These are phyloP conservation scores for Apantesis nais DNA, from an alignment of 2,888 invertebrate genomes.

Conservation along the genomic window DNA sequence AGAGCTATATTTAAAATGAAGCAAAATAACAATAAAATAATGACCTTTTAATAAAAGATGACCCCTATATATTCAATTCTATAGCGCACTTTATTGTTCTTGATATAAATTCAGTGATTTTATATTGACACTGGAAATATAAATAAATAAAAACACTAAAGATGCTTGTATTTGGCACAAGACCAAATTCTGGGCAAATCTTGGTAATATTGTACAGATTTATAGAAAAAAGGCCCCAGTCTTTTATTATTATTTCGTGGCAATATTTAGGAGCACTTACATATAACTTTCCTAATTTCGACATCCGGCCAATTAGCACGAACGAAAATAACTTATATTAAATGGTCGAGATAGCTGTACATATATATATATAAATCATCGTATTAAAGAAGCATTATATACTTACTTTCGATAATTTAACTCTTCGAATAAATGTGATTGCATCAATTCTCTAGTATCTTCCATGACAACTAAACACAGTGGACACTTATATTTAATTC, in stretches of 20 bases:
- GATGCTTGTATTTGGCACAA: background rate
- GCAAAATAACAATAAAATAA: too few relatives aligned
- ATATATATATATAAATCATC: slow-evolving; percentile 6
- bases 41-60: too few relatives aligned
- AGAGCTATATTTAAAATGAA: too few relatives aligned
- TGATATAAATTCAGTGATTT: too few relatives aligned
- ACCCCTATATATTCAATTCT: too few relatives aligned
- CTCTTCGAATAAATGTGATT: slow-evolving; percentile 88
- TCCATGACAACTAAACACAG: slow-evolving; percentile 86
- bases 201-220: background rate
- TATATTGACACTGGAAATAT: too few relatives aligned
- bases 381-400: background rate
- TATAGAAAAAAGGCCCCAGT: background rate
- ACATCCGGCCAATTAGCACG: slow-evolving; percentile 23
- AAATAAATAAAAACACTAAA: background rate
- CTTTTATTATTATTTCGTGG: slow-evolving; percentile 15
- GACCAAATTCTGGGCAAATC: background rate
- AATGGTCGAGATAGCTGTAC: slow-evolving; percentile 10
- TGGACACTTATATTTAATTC: slow-evolving; percentile 86
- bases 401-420: slow-evolving; percentile 88
- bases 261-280: slow-evolving; percentile 21
- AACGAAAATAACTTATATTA: slow-evolving; percentile 16
- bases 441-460: slow-evolving; percentile 85
- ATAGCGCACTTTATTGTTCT: too few relatives aligned
- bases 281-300: slow-evolving; percentile 33